phyloP scores from a whole-genome alignment of 2,113 vertebrate species.

The Illadopsis cleaveri region DNA sequence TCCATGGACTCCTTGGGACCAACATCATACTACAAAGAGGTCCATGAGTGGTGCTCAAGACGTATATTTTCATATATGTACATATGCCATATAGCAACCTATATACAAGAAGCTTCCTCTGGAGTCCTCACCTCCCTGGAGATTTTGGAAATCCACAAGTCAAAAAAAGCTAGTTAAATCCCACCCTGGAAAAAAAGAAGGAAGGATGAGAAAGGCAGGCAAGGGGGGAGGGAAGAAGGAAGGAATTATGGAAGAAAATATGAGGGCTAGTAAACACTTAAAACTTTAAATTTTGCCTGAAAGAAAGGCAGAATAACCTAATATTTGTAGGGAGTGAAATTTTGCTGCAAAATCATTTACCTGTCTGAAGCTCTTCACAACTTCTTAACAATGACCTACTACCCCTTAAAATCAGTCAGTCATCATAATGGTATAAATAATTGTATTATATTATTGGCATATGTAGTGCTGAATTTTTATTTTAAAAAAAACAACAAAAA shows the following conservation, averaged over 20 bases:
- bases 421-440: not conserved
- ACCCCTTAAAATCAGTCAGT: not conserved
- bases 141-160: not conserved
- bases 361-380: not conserved
- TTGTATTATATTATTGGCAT: not conserved
- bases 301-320: not conserved
- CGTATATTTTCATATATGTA: not conserved
- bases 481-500: not conserved
- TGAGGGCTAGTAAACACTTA: not conserved
- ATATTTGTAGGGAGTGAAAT: not conserved
- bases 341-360: not conserved
- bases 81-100: not conserved
- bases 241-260: not conserved
- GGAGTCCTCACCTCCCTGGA: not conserved
- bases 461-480: not conserved
- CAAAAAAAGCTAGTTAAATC: not conserved
- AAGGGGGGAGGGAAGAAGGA: not conserved
- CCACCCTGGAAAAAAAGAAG: not conserved
- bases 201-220: conserved; percentile 19
- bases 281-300: not conserved
- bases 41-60: not conserved
- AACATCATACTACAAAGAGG: not conserved
- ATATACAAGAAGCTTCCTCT: not conserved
- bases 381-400: not conserved
- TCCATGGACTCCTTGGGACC: not conserved